Base-by-base conservation (phyloP, 2,888 invertebrate species). In the Fissipunctia ypsillon region DNA sequence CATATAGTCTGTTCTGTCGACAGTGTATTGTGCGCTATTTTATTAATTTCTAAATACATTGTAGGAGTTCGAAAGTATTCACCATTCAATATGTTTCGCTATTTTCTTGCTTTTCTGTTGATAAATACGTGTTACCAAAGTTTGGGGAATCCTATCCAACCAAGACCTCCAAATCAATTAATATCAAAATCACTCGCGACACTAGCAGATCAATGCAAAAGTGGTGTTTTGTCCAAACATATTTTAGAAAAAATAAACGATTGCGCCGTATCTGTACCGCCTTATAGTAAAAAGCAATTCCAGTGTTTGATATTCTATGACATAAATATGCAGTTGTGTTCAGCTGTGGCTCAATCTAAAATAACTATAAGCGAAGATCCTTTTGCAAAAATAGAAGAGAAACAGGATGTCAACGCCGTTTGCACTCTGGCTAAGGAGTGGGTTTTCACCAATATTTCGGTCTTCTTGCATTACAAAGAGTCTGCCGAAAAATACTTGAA, bases 261-360 rank as follows among this genome's bases (percentile, higher is more conserved):
- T 48, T 96, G 95, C 80, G 86, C 90, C 54, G 80, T 89, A n/a
- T 73, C 83, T 25, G 80, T 85, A 35, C 86, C 90, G 25, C 88
- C 88, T 7, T 88, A 90, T 57, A 85, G 81, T 35, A 88, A 90
- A 70, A 88, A 86, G 63, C 90, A 93, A 77, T 88, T 94, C 28
- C 90, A 92, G 81, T 96, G 96, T 85, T 87, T 94, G 78, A 90
- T 95, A 83, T 95, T 95, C 83, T 95, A 92, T 74, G 95, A 96
- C 63, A 95, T 95, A 82, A 95, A 91, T 83, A 89, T 66, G 72
- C 94, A 93, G 76, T 88, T 96, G 12, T 96, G 95, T 83, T 73
- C 83, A 64, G 90, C 91, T 35, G 85, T 90, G 16, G 80, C 70
- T 52, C 52, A 76, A 2, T 84, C 88, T 2, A 91, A 91, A 66